Percentiles rank a stretch among this genome's conserved stretches.
These are phyloP conservation scores for Limonius californicus DNA, from an alignment of 1,140 invertebrate species.

Conservation along the genomic window DNA sequence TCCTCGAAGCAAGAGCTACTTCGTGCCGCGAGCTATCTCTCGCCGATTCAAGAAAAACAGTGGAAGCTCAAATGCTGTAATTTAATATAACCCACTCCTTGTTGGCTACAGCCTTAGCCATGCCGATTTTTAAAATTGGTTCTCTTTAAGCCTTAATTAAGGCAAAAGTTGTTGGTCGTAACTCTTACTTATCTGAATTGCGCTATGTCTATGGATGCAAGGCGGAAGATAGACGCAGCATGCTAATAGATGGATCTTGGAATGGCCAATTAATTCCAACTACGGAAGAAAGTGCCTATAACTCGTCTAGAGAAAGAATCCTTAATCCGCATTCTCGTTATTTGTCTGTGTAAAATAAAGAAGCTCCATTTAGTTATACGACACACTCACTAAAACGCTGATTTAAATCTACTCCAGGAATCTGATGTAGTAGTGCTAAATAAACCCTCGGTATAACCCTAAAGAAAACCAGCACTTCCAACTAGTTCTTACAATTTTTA, in stretches of 20 bases:
- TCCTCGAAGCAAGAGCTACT: background rate
- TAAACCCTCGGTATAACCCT: no score
- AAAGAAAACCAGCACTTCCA: no score
- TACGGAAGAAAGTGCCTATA: conserved; percentile 23
- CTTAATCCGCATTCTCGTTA: conserved; percentile 23
- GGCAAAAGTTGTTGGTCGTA: conserved; percentile 3
- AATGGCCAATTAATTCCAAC: conserved; percentile 27
- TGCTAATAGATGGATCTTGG: conserved; percentile 22
- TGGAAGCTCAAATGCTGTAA: no score
- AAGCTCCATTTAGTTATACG: conserved; percentile 12
- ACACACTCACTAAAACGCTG: conserved; percentile 1
- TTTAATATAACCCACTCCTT: no score
- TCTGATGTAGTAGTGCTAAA: no score
- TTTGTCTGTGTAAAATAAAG: conserved; percentile 18
- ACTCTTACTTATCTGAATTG: conserved; percentile 14
- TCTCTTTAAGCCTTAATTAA: background rate
- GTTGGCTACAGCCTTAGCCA: background rate
- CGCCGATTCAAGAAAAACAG: background rate
- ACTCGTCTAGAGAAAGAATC: conserved; percentile 25
- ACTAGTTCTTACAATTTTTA: no score
- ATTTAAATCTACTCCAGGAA: background rate
- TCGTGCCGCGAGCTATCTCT: no score
- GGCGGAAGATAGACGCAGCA: conserved; percentile 19
- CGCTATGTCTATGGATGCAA: conserved; percentile 12
- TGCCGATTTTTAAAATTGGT: background rate